A percentile compares a stretch with the other conserved stretches of the same genome.
Evolutionary conservation across 2,888 invertebrate genomes (phyloP).

Genomic region (Pedicia rivosa): DNA sequence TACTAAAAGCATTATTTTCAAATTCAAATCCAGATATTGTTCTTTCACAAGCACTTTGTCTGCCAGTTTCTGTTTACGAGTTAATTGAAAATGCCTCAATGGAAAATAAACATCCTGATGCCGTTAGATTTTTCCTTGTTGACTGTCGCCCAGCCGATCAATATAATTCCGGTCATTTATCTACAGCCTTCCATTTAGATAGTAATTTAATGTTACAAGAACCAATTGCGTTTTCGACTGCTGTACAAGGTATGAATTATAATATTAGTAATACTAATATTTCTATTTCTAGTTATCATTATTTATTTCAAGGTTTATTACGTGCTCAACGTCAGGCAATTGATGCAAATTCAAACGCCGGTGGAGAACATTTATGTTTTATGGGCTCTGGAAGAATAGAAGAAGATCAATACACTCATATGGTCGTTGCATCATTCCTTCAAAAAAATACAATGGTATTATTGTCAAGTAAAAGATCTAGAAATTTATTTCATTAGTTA

Average conservation of each 20-base stretch:
- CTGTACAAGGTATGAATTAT: slow-evolving; percentile 84
- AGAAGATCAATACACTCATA: slow-evolving; percentile 91
- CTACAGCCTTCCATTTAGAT: slow-evolving; percentile 95
- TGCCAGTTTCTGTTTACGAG: slow-evolving; percentile 92
- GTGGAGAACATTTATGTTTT: slow-evolving; percentile 79
- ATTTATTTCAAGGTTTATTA: too few relatives aligned
- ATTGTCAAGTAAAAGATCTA: too few relatives aligned
- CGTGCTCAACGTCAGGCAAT: slow-evolving; percentile 79
- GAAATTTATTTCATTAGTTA: too few relatives aligned
- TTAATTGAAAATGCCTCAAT: slow-evolving; percentile 67
- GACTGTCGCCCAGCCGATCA: slow-evolving; percentile 95
- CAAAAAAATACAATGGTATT: slow-evolving; percentile 85
- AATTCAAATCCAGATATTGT: slow-evolving; percentile 35
- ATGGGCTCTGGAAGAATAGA: slow-evolving; percentile 87
- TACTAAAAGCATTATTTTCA: slow-evolving; percentile 47
- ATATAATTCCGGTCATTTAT: slow-evolving; percentile 91
- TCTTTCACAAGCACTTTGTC: slow-evolving; percentile 75
- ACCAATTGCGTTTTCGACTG: slow-evolving; percentile 84
- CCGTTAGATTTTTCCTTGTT: slow-evolving; percentile 82
- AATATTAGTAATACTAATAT: not conserved
- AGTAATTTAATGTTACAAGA: slow-evolving; percentile 95
- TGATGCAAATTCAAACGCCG: slow-evolving; percentile 71
- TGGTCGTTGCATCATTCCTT: slow-evolving; percentile 95
- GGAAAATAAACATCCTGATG: slow-evolving; percentile 43
- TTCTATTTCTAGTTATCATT: too few relatives aligned